A percentile compares a stretch with the other conserved stretches of the same genome.
These are phyloP conservation scores for human DNA, from an alignment of 2,113 vertebrate species.

Conservation along the genomic window DNA sequence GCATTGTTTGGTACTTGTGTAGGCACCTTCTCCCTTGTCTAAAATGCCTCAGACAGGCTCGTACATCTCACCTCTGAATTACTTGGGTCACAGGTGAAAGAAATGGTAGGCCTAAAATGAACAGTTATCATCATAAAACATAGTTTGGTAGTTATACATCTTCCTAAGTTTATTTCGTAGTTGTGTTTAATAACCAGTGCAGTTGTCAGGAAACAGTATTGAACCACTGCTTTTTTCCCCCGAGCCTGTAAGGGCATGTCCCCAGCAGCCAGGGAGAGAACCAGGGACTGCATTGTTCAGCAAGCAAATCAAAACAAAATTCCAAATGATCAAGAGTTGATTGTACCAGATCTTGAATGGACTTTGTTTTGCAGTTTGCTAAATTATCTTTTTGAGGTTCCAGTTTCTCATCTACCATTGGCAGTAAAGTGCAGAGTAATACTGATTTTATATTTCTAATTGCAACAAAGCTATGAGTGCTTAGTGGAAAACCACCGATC, in stretches of 20 bases:
- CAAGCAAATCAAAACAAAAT: not conserved
- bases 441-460: not conserved
- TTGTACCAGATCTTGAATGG: not conserved
- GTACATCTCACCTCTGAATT: not conserved
- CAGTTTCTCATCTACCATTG: not conserved
- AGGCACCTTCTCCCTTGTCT: not conserved
- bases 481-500: not conserved
- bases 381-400: not conserved
- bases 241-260: not conserved
- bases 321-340: not conserved
- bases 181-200: not conserved
- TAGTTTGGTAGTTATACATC: not conserved
- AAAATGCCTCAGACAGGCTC: not conserved
- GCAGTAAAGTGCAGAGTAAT: not conserved
- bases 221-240: not conserved
- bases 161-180: not conserved
- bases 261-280: not conserved
- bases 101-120: not conserved
- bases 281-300: not conserved
- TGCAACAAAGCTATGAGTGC: not conserved
- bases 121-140: not conserved
- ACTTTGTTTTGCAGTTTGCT: slow-evolving; percentile 12
- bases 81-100: not conserved
- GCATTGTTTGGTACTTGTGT: not conserved
- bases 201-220: not conserved